Evolutionary conservation across 2,888 invertebrate genomes (phyloP).

Genomic region (Clitarchus hookeri): DNA sequence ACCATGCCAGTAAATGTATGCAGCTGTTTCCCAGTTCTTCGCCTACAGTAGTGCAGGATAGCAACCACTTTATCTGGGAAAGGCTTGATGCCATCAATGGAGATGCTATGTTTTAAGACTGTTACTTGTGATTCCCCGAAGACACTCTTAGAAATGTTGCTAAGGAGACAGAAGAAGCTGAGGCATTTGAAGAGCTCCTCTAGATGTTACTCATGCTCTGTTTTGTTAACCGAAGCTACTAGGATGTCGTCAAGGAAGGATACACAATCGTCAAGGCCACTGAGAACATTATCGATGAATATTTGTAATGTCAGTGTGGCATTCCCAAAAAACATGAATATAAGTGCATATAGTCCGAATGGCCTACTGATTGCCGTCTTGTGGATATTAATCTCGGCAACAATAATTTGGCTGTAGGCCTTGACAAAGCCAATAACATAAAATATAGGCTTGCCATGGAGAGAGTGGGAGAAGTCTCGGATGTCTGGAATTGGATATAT

Average conservation of each 20-base stretch:
- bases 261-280: slow-evolving; percentile 24
- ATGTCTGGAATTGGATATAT: background rate
- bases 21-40: background rate
- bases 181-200: background rate
- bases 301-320: slow-evolving; percentile 34
- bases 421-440: too few relatives aligned
- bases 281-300: too few relatives aligned
- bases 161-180: too few relatives aligned
- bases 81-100: background rate
- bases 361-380: slow-evolving; percentile 32
- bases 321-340: slow-evolving; percentile 34
- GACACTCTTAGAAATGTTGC: slow-evolving; percentile 11
- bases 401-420: too few relatives aligned
- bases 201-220: background rate
- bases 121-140: background rate
- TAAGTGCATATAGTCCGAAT: slow-evolving; percentile 36
- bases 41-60: background rate
- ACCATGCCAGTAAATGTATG: background rate
- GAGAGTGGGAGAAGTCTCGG: too few relatives aligned
- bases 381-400: background rate
- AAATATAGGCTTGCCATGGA: too few relatives aligned
- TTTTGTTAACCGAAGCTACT: background rate
- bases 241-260: slow-evolving; percentile 33
- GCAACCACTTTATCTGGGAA: background rate
- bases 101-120: background rate